These are phyloP conservation scores for Athrips mouffetella DNA, from an alignment of 2,888 invertebrate genomes.

Conservation along the genomic window DNA sequence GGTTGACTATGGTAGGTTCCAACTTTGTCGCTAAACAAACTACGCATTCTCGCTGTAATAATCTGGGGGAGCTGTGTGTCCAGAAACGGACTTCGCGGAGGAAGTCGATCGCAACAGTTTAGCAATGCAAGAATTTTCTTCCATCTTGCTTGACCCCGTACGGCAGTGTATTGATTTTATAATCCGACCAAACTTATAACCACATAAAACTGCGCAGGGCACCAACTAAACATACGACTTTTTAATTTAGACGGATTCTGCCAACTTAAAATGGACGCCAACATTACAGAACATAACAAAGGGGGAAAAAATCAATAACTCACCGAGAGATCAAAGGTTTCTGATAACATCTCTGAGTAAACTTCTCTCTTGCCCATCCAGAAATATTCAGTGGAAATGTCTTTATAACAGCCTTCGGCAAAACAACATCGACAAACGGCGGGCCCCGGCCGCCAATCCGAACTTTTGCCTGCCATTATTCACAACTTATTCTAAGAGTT, in stretches of 20 bases:
- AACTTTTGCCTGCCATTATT: constrained; percentile 57
- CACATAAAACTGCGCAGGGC: neutral
- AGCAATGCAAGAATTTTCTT: too few relatives aligned
- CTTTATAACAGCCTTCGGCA: constrained; percentile 68
- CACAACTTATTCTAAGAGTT: constrained; percentile 38
- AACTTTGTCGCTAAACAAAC: too few relatives aligned
- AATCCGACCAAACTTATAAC: constrained; percentile 31
- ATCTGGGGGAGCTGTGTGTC: too few relatives aligned
- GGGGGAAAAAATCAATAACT: constrained; percentile 35
- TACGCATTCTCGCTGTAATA: too few relatives aligned
- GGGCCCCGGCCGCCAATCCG: constrained; percentile 67
- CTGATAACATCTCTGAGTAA: constrained; percentile 65
- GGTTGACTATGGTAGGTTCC: too few relatives aligned
- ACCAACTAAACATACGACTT: neutral
- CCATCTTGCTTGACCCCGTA: too few relatives aligned
- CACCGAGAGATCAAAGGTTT: constrained; percentile 58
- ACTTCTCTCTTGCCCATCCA: constrained; percentile 74
- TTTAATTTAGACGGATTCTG: neutral
- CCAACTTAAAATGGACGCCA: constrained; percentile 50
- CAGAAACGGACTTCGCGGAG: too few relatives aligned
- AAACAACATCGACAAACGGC: constrained; percentile 70
- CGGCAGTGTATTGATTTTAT: constrained; percentile 26
- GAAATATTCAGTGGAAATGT: constrained; percentile 72
- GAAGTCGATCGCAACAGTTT: too few relatives aligned
- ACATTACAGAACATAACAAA: constrained; percentile 14